Evolutionary conservation across 2,888 invertebrate genomes (phyloP).

Genomic region (Callyntrura guangdongensis): DNA sequence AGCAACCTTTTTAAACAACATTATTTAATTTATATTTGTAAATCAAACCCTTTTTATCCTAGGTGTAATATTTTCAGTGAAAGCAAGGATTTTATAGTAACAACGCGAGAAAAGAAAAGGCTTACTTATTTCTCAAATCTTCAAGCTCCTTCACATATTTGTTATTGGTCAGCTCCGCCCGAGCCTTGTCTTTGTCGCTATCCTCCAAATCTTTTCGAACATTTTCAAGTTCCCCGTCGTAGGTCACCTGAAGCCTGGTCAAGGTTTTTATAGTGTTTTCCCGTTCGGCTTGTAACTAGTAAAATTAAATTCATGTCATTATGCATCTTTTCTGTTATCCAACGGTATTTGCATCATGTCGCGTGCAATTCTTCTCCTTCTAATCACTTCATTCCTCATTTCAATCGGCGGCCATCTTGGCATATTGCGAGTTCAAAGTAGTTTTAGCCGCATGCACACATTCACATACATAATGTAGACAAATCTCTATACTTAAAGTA

Average conservation of each 20-base stretch:
- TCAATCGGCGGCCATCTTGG: background rate
- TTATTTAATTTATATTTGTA: background rate
- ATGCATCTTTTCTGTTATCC: background rate
- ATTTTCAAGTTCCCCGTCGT: slow-evolving; percentile 81
- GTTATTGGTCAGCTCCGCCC: slow-evolving; percentile 73
- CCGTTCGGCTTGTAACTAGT: slow-evolving; percentile 80
- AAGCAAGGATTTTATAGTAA: background rate
- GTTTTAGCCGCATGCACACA: too few species aligned
- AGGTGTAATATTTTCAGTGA: background rate
- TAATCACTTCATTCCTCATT: slow-evolving; percentile 46
- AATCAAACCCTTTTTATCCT: background rate
- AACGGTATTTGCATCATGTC: slow-evolving; percentile 14
- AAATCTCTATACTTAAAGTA: background rate
- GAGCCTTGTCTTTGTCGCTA: slow-evolving; percentile 80
- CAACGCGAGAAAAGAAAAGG: too few species aligned
- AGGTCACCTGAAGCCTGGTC: slow-evolving; percentile 79
- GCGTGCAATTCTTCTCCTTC: background rate
- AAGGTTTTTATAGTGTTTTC: slow-evolving; percentile 82
- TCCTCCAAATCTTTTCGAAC: slow-evolving; percentile 79
- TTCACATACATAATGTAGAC: background rate
- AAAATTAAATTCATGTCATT: background rate
- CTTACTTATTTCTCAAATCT: slow-evolving; percentile 79
- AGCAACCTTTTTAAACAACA: background rate
- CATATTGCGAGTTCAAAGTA: too few species aligned
- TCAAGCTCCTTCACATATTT: slow-evolving; percentile 79